Evolutionary conservation across 2,888 invertebrate species (phyloP), one percentile per base, ranked within the genome.

Genomic region (Nomada flava): DNA sequence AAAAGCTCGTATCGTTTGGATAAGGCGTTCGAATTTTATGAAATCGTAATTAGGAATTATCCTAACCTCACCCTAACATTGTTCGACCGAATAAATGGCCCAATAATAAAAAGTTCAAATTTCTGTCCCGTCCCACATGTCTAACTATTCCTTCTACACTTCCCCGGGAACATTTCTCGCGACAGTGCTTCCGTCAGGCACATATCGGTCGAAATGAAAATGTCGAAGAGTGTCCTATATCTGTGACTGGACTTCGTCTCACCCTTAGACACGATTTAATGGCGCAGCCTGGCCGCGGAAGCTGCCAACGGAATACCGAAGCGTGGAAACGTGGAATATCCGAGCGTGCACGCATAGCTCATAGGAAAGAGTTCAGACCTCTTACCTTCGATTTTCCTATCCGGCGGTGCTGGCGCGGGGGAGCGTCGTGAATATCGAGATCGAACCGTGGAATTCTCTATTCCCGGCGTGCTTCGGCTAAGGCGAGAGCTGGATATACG

Each of bases 351-450:
- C 76, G 84, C 80, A 64, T 64, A 74, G 20, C 55, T 71, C 65
- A 42, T 57, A 62, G 64, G 44, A 72, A 62, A 64, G 55, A 55
- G 70, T 75, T 72, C 50, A 20, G 44, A 23, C 69, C 83, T 79
- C 62, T 76, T 68, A 68, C 73, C 74, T 64, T 75, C 84, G 67
- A 84, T 79, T 87, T 82, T 79, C 67, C 62, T 65, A 50, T 20
- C 60, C 47, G 47, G n/a, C 53, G 68, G 57, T 36, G 59, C 59
- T 26, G n/a, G 50, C 68, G 68, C 42, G 62, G 78, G 53, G 62
- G 60, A 64, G 59, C 69, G 63, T 50, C 62, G 64, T 79, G 86
- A 87, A 87, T 87, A 87, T 88, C 88, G 88, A 87, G 79, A 87
- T 83, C 64, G 62, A 44, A 29, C 67, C 77, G 74, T 71, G 69